Base-by-base conservation (phyloP, 1,140 invertebrate species). In the Leptopilina boulardi region DNA sequence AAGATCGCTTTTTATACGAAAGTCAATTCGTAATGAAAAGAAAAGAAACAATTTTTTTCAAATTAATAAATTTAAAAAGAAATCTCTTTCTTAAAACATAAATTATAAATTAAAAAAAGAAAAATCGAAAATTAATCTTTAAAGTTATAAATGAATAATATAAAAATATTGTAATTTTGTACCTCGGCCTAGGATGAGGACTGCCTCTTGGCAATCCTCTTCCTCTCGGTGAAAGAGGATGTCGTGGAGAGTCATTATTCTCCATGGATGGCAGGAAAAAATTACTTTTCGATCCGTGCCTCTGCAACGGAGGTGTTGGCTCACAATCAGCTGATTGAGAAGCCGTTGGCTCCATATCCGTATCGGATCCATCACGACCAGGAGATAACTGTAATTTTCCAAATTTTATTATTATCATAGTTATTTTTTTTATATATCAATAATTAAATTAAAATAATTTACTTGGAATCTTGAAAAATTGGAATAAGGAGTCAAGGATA, bases 251-350 rank as follows among this genome's bases (percentile, higher is more conserved):
- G 78, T 94, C 94, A 30, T 90, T 92, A 70, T 91, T 92, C 80
- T 93, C 91, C 79, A 93, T 91, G 77, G 94, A 94, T 71, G 94
- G 94, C 86, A 96, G 92, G 92, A 98, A 98, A 91, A 98, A 96
- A 91, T 98, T 98, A 84, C 93, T 97, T 88, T 97, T 96, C 56
- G 97, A 98, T 84, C 96, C 97, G 81, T 97, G 96, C 82, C 96
- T 93, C 89, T 97, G 96, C 75, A 97, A 91, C 15, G 97, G 96
- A 30, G 97, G 97, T 79, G 97, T 97, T 34, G 97, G 96, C 89
- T 98, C 97, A 91, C 97, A 98, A 92, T 98, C 97, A 85, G 97
- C 95, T 44, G 96, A 96, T 89, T 98, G 97, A 41, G 96, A 97
- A 38, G 96, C 96, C 5, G 95, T 96, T 11, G 95, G 94, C 84